A percentile compares a stretch with the other conserved stretches of the same genome.
Evolutionary conservation across 2,797 vertebrate genomes (phyloP).

Genomic region (Austrolebias charrua): DNA sequence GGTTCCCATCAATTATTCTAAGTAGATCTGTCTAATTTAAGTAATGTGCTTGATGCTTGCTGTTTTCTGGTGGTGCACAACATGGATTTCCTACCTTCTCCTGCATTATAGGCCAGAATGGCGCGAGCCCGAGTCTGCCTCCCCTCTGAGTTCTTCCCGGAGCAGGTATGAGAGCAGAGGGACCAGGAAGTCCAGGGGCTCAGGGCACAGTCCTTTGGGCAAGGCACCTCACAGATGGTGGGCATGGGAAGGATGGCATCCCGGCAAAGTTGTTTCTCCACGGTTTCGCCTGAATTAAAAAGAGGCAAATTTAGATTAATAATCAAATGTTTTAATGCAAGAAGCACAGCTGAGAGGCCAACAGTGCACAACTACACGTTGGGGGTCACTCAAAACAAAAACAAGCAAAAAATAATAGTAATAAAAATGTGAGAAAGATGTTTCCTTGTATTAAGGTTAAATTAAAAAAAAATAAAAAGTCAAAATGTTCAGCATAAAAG

Average conservation of each 20-base stretch:
- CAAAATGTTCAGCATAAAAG: too few species aligned
- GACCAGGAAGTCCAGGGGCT: slow-evolving; percentile 92
- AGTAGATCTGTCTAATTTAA: background rate
- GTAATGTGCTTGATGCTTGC: background rate
- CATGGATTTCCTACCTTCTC: slow-evolving; percentile 81
- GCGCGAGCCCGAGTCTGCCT: slow-evolving; percentile 89
- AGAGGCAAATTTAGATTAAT: background rate
- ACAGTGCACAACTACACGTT: too few species aligned
- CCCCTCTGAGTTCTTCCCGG: slow-evolving; percentile 94
- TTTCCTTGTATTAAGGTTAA: too few species aligned
- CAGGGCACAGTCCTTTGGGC: slow-evolving; percentile 92
- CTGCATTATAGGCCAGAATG: slow-evolving; percentile 88
- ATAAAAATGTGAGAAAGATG: too few species aligned
- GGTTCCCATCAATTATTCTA: background rate
- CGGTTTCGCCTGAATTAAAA: slow-evolving; percentile 79
- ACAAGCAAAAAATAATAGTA: too few species aligned
- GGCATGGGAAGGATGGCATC: slow-evolving; percentile 96
- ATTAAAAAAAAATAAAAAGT: too few species aligned
- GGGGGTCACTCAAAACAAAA: too few species aligned
- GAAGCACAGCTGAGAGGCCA: background rate
- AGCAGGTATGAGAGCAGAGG: slow-evolving; percentile 96
- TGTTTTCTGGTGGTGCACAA: background rate
- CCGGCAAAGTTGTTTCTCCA: slow-evolving; percentile 89
- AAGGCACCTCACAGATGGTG: slow-evolving; percentile 88
- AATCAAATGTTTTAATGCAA: background rate